These are phyloP conservation scores for Lacanobia wlatinum DNA, from an alignment of 2,888 invertebrate species.

Conservation along the genomic window DNA sequence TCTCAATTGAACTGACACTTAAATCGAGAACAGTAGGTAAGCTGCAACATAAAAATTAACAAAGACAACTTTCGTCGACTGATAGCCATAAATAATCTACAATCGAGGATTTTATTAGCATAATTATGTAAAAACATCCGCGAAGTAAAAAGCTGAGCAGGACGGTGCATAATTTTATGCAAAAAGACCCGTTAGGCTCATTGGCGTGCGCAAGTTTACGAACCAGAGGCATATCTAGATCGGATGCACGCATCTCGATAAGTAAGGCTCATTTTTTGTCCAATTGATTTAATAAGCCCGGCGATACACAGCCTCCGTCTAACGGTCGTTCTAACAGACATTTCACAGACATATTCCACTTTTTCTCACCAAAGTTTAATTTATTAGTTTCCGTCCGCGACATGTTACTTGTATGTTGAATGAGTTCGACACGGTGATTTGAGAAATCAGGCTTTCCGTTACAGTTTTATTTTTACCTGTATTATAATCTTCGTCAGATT, in stretches of 20 bases:
- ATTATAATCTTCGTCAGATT: not conserved
- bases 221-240: constrained; percentile 58
- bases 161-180: constrained; percentile 49
- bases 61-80: constrained; percentile 36
- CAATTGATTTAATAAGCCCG: constrained; percentile 48
- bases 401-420: constrained; percentile 23
- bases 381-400: constrained; percentile 41
- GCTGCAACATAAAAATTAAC: not conserved
- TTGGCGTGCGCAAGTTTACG: constrained; percentile 66
- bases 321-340: constrained; percentile 47
- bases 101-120: constrained; percentile 24
- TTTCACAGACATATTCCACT: constrained; percentile 44
- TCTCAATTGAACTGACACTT: not conserved
- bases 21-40: not conserved
- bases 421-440: constrained; percentile 33
- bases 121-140: constrained; percentile 31
- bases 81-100: constrained; percentile 4
- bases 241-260: constrained; percentile 54
- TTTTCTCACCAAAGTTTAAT: constrained; percentile 45
- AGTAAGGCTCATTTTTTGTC: constrained; percentile 57
- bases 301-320: constrained; percentile 22
- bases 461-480: constrained; percentile 4
- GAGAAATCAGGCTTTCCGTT: constrained; percentile 33
- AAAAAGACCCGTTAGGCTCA: constrained; percentile 72
- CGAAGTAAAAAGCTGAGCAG: constrained; percentile 38